Conservation (phyloP, 2,888 invertebrate genomes). For the Piscicola geometra region DNA sequence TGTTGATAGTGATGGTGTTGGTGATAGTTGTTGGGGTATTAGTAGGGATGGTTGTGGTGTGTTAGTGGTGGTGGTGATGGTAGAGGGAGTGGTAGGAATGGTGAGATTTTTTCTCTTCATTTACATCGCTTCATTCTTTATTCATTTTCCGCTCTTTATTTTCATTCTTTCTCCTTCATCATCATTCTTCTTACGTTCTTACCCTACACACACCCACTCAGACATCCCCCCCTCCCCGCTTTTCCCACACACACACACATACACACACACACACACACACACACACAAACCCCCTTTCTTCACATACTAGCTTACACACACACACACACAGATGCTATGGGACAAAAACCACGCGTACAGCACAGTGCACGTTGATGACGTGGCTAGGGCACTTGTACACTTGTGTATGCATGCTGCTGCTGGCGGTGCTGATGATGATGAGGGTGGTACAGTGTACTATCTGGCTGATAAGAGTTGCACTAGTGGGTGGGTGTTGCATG, state of each 20-base stretch:
- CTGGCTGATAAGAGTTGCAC: background rate
- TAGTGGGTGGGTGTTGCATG: background rate
- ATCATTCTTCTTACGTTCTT: too few relatives aligned
- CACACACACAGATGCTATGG: constrained; percentile 67
- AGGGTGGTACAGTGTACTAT: constrained; percentile 38
- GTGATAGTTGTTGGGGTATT: background rate
- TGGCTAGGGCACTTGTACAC: constrained; percentile 76
- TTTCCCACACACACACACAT: too few relatives aligned
- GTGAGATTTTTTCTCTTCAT: background rate
- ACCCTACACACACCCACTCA: too few relatives aligned
- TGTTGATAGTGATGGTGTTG: background rate
- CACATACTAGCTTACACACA: too few relatives aligned
- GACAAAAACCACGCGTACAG: constrained; percentile 76
- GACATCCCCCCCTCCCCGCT: too few relatives aligned
- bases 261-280: too few relatives aligned
- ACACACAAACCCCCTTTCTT: background rate
- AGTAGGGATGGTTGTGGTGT: background rate
- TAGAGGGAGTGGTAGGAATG: background rate
- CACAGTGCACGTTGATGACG: constrained; percentile 79
- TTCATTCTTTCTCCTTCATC: too few relatives aligned
- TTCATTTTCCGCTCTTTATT: too few relatives aligned
- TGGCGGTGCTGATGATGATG: constrained; percentile 48
- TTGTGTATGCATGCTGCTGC: constrained; percentile 58
- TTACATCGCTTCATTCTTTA: too few relatives aligned
- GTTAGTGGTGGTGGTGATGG: background rate